Evolutionary conservation across 2,113 vertebrate species (phyloP).

Genomic region (Holacanthus passer): DNA sequence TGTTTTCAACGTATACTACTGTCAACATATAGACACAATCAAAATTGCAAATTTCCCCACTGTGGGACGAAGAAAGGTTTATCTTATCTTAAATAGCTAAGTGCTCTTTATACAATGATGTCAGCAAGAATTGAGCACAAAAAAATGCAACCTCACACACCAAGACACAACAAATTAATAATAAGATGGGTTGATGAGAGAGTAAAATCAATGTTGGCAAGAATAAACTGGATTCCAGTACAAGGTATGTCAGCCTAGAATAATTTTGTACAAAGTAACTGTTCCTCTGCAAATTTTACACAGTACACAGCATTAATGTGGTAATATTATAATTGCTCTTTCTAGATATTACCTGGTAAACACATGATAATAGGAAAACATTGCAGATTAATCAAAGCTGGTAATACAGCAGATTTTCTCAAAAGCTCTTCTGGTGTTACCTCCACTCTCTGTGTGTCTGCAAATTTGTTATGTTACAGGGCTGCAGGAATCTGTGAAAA

Average conservation of each 20-base stretch:
- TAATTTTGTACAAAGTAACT: too few species aligned
- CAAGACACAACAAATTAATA: not conserved
- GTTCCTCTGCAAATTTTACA: too few species aligned
- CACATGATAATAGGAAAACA: not conserved
- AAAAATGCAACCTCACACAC: not conserved
- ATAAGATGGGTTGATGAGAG: not conserved
- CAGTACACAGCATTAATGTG: not conserved
- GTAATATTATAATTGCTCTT: not conserved
- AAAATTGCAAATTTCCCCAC: too few species aligned
- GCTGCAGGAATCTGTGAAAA: slow-evolving; percentile 18
- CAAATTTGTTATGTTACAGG: slow-evolving; percentile 17
- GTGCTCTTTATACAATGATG: not conserved
- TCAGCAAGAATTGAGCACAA: not conserved
- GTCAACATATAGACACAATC: too few species aligned
- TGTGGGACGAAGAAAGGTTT: too few species aligned
- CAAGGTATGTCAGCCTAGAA: not conserved
- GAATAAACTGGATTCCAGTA: not conserved
- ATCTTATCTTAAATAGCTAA: too few species aligned
- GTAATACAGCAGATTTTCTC: not conserved
- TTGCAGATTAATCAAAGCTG: not conserved
- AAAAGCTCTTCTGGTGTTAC: not conserved
- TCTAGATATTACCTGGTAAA: not conserved
- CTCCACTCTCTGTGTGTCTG: not conserved
- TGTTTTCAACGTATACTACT: not conserved
- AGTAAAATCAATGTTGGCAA: not conserved